Base-by-base conservation (phyloP, 2,797 vertebrate species). In the Sciurus carolinensis region DNA sequence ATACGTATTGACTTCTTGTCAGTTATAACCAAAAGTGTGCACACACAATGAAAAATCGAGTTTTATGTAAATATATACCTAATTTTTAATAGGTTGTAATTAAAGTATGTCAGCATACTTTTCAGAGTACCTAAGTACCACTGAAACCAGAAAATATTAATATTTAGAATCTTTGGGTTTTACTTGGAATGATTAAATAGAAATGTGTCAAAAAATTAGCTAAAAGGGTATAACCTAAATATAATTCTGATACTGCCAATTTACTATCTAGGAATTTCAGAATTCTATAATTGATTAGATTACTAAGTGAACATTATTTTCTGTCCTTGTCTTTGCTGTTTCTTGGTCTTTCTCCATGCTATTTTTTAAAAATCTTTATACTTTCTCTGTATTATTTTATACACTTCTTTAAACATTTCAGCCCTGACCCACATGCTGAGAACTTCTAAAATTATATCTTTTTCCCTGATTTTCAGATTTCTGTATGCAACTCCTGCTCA, bases 1-100 rank as follows among this genome's bases (percentile, higher is more conserved):
- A 9, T 52, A 66, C 83, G 76, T 44, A 86, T 50, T 86, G 33
- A 87, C 8, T 80, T 85, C 8, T 76, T 85, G 14, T 77, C 17
- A 66, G 5, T 87, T 36, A 1, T 79, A 87, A 87, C 20, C 3
- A 75, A 90, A 94, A 64, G 9, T 85, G 2, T 67, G 22, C 1
- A 91, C 83, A 44, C 13, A 62, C 3, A 94, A 89, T 22, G 30
- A 73, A n/a, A 50, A 6, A n/a, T 42, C 84, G 20, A 1, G 0
- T 39, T 88, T 77, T 75, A 57, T 73, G 30, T 62, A 87, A 82
- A 85, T 57, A 73, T 54, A 72, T 66, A 10, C 47, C 24, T n/a
- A 36, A 86, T 44, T 83, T 90, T 50, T 36, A 84, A 84, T 64
- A 47, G 77, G 54, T 91, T 87, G 13, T 64, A 75, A 80, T 83